Evolutionary conservation across 2,113 vertebrate genomes (phyloP).

Genomic region (Lonchura striata): DNA sequence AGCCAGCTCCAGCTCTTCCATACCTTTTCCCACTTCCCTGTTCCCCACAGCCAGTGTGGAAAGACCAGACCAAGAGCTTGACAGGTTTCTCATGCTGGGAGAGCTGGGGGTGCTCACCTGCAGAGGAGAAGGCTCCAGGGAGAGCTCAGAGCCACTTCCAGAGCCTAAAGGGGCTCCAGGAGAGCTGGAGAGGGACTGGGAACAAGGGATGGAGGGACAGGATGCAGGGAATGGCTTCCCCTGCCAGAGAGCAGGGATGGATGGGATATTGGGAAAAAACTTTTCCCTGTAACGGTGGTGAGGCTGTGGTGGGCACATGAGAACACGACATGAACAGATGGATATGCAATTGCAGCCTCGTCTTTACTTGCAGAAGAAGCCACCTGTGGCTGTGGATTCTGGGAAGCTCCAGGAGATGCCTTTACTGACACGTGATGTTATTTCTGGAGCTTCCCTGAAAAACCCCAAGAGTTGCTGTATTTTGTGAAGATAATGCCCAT

Average conservation of each 20-base stretch:
- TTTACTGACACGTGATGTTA: background rate
- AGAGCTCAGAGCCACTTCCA: background rate
- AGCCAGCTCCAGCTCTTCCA: background rate
- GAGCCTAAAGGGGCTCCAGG: background rate
- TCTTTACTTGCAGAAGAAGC: background rate
- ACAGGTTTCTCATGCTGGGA: background rate
- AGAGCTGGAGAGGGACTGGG: background rate
- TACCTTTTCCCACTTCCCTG: background rate
- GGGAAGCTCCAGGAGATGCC: background rate
- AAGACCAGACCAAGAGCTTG: background rate
- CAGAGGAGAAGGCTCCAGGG: background rate
- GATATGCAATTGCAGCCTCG: background rate
- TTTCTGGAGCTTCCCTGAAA: background rate
- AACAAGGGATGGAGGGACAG: background rate
- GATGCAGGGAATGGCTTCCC: background rate
- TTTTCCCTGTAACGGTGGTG: background rate
- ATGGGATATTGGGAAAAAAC: background rate
- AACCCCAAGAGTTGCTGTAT: background rate
- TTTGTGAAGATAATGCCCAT: background rate
- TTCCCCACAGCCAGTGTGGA: background rate
- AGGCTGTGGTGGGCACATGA: background rate
- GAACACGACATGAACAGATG: background rate
- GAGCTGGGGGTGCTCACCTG: background rate
- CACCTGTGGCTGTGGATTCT: background rate
- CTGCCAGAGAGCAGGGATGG: accelerated